These are phyloP conservation scores for Gymnopithys bicolor DNA, from an alignment of 2,797 vertebrate genomes.

Conservation along the genomic window DNA sequence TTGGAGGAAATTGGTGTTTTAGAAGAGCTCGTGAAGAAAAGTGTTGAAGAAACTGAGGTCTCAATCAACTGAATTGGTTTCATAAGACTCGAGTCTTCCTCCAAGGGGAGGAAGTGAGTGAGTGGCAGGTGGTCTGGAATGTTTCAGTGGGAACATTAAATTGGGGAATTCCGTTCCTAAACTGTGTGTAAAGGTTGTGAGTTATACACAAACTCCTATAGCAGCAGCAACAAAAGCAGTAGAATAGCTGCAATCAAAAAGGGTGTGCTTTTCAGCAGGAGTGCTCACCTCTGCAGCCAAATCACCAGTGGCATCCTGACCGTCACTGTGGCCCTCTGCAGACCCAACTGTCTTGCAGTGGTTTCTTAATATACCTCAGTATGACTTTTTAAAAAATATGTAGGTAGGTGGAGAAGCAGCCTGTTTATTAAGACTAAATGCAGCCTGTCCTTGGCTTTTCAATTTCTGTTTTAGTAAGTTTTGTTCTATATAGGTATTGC, in stretches of 20 bases:
- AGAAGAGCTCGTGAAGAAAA: not conserved
- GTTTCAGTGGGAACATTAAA: not conserved
- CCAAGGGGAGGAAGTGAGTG: no score
- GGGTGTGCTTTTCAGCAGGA: not conserved
- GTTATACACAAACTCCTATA: not conserved
- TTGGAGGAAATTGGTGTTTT: not conserved
- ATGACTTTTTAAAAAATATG: fast-evolving
- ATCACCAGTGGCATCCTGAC: fast-evolving
- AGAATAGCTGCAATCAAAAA: not conserved
- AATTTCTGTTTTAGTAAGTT: not conserved
- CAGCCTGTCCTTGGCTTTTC: not conserved
- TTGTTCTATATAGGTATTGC: not conserved
- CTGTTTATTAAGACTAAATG: not conserved
- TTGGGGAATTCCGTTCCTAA: not conserved
- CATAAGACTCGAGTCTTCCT: not conserved
- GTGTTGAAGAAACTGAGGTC: not conserved
- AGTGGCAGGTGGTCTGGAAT: not conserved
- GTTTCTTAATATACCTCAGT: not conserved
- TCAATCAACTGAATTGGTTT: not conserved
- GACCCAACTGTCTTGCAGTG: not conserved
- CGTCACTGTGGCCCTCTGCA: not conserved
- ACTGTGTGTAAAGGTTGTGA: not conserved
- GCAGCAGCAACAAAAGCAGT: not conserved
- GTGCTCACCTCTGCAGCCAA: not conserved
- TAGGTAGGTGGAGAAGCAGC: not conserved